Base-by-base conservation (phyloP, 2,113 vertebrate genomes). In the Empidonax alnorum region DNA sequence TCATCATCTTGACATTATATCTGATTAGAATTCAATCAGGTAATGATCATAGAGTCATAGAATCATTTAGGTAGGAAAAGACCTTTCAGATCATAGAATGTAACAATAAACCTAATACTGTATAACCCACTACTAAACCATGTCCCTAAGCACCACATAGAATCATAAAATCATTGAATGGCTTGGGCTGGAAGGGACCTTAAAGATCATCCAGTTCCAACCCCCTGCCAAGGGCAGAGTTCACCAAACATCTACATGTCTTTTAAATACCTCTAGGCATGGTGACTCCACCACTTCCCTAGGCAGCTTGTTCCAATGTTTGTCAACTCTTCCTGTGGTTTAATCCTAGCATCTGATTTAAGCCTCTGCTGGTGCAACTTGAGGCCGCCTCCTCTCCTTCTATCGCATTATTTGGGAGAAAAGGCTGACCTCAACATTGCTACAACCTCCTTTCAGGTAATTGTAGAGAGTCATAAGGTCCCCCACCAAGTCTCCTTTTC, bases 1-100 rank as follows among this genome's bases (percentile, higher is more conserved):
- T 94, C 52, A 77, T 89, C 50, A 92, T 78, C 25, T 71, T 84
- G 56, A 59, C 56, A 37, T 63, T 71, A 33, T 84, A 78, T 84
- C 61, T 81, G 21, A 22, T 77, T 28, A 52, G 16, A 73, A 78
- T 81, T 67, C 12, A 50, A 12, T 52, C 24, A 84, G 41, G 7
- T 52, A 71, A 47, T 55, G 35, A 74, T 31, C 30, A 28, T 6
- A 62, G 27, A 42, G 11, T 50, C 47, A 77, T 13, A 20, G 31
- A 49, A 58, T 19, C 3, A 35, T 37, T 91, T 82, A 20, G 10
- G 46, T 41, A n/a, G 24, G 47, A 61, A 75, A 68, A 68, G n/a
- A 55, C 71, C 12, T 80, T 39, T 52, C 24, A 41, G 30, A 53
- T 42, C 24, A 58, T 13, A 31, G 10, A 33, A 8, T 31, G 4